Evolutionary conservation across 2,113 vertebrate species (phyloP), one percentile per base, ranked within the genome.

Genomic region (Vireo altiloquus): DNA sequence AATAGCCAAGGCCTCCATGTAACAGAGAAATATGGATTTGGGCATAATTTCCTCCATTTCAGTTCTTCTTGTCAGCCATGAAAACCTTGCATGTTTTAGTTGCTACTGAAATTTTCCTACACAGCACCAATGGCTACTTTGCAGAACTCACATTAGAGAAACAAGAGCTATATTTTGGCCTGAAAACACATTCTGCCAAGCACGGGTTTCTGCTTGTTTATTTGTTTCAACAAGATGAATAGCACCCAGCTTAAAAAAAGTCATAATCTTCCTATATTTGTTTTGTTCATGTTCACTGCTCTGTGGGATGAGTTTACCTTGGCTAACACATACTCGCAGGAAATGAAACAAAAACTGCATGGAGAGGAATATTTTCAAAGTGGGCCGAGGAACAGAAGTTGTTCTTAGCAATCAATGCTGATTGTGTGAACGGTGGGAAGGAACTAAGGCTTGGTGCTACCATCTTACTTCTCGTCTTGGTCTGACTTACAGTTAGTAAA

Each of bases 301-400:
- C 61, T 87, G 52, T 64, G 40, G 35, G 56, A 40, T 53, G 37
- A 86, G 47, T 91, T 70, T 79, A 56, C 57, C 39, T 74, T 72
- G 75, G 70, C 66, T 79, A 69, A 80, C 31, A 49, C 33, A 47
- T 28, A 21, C 35, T 92, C 35, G 35, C 21, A 70, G 76, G 60
- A 95, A 93, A 86, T 69, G 7, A 93, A 95, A 94, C 31, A 63
- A 86, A 81, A 94, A 49, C n/a, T 69, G 19, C 30, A 39, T 28
- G 16, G 42, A 82, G 33, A 80, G 14, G 33, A 85, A 13, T 72
- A 70, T 31, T 64, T 82, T 39, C 25, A 82, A 91, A 91, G 44
- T 59, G 47, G 87, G 35, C n/a, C 87, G 59, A 64, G 30, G 10
- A 56, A 22, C 13, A 81, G 59, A 54, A 30, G 28, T 40, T 37